Conservation (phyloP, 2,113 vertebrate genomes). For the Pristiophorus japonicus region DNA sequence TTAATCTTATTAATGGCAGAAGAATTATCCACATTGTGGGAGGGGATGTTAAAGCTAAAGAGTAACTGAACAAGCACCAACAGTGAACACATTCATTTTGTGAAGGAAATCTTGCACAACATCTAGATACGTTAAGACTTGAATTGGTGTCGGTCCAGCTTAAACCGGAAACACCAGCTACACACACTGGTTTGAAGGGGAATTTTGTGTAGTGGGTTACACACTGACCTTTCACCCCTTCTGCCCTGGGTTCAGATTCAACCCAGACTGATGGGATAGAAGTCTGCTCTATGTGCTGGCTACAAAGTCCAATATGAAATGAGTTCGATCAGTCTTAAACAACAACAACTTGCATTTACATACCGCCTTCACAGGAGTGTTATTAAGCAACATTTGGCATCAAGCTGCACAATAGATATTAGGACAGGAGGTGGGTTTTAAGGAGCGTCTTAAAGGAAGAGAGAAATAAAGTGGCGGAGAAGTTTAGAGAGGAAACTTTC, state of each 20-base stretch:
- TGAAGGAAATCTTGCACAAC: neutral
- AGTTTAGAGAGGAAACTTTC: too few relatives aligned
- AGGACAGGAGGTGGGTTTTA: too few relatives aligned
- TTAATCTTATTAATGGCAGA: neutral
- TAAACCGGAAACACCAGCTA: neutral
- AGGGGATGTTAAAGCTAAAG: neutral
- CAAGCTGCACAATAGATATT: too few relatives aligned
- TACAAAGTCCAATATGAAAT: too few relatives aligned
- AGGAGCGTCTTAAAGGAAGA: too few relatives aligned
- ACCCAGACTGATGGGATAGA: neutral
- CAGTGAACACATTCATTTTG: neutral
- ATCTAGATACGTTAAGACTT: neutral
- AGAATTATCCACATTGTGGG: neutral
- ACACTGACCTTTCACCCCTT: neutral
- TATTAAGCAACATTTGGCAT: too few relatives aligned
- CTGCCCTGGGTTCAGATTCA: neutral
- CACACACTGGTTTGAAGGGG: neutral
- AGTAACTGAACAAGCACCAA: neutral
- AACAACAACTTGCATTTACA: too few relatives aligned
- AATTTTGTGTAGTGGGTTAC: neutral
- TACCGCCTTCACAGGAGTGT: too few relatives aligned
- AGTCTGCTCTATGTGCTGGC: neutral
- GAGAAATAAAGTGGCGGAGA: too few relatives aligned
- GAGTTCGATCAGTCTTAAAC: too few relatives aligned
- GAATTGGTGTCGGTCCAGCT: neutral